Percentiles rank a stretch among this genome's conserved stretches.
phyloP scores from a whole-genome alignment of 2,888 invertebrate genomes.

The Glaucopsyche alexis region DNA sequence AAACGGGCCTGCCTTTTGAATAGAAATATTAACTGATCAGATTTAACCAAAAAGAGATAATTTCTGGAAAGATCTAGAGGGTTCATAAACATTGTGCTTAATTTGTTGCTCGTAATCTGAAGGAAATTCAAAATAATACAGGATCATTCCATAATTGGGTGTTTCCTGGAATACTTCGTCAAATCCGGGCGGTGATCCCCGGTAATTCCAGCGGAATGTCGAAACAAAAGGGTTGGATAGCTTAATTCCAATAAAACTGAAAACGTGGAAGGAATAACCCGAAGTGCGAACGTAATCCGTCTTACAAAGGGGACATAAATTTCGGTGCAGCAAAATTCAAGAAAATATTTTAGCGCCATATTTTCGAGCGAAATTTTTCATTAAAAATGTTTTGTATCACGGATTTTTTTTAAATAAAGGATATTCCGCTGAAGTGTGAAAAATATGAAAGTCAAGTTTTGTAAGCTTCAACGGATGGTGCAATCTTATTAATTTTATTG shows the following conservation, averaged over 20 bases:
- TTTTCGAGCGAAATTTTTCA: conserved; percentile 14
- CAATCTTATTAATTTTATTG: not conserved
- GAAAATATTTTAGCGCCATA: conserved; percentile 13
- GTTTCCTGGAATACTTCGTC: conserved; percentile 38
- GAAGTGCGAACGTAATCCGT: conserved; percentile 39
- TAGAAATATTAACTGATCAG: not conserved
- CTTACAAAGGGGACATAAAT: conserved; percentile 32
- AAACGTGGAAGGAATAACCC: conserved; percentile 67
- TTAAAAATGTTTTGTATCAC: not conserved
- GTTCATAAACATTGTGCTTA: not conserved
- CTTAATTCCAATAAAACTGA: conserved; percentile 74
- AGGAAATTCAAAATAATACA: conserved; percentile 11
- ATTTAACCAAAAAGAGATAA: not conserved
- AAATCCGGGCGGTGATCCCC: conserved; percentile 49
- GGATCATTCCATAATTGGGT: conserved; percentile 45
- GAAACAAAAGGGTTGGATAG: conserved; percentile 68
- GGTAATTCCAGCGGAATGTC: conserved; percentile 64
- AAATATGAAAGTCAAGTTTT: not conserved
- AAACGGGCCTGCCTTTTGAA: too few relatives aligned
- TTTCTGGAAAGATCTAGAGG: not conserved
- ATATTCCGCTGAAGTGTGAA: not conserved
- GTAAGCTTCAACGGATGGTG: not conserved
- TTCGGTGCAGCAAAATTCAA: conserved; percentile 21
- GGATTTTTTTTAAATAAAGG: not conserved
- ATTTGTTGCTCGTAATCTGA: not conserved